Percentiles rank a stretch among this genome's conserved stretches.
phyloP scores from a whole-genome alignment of 2,797 vertebrate species.

The Manis pentadactyla region DNA sequence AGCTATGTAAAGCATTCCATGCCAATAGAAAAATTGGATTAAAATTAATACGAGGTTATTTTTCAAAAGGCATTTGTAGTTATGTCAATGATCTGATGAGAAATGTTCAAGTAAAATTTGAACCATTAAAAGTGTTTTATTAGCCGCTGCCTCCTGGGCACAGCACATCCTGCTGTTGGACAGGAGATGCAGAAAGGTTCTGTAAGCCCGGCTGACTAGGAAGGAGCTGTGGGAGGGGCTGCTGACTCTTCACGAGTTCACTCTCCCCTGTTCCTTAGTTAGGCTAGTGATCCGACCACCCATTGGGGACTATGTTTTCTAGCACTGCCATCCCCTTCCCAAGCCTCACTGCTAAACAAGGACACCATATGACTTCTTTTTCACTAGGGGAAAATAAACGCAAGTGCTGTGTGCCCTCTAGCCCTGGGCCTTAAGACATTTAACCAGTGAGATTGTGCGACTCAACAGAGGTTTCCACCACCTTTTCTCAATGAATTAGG shows the following conservation, averaged over 20 bases:
- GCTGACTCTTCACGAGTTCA: not conserved
- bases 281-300: not conserved
- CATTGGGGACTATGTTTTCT: not conserved
- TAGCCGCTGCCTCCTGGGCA: not conserved
- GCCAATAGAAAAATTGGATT: conserved; percentile 66
- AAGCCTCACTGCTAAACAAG: not conserved
- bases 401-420: not conserved
- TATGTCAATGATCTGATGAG: conserved; percentile 16
- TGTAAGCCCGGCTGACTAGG: not conserved
- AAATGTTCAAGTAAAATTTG: conserved; percentile 26
- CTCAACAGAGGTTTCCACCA: not conserved
- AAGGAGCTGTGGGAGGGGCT: not conserved
- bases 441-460: not conserved
- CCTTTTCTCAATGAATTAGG: not conserved
- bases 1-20: conserved; percentile 48
- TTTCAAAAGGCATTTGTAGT: conserved; percentile 63
- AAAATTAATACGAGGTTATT: conserved; percentile 63
- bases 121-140: not conserved
- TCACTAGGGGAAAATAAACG: not conserved
- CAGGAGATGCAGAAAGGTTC: not conserved
- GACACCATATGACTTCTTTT: not conserved
- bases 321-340: not conserved
- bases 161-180: not conserved
- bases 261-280: not conserved
- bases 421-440: not conserved